Conservation (phyloP, 2,113 vertebrate genomes). For the Epinephelus moara region DNA sequence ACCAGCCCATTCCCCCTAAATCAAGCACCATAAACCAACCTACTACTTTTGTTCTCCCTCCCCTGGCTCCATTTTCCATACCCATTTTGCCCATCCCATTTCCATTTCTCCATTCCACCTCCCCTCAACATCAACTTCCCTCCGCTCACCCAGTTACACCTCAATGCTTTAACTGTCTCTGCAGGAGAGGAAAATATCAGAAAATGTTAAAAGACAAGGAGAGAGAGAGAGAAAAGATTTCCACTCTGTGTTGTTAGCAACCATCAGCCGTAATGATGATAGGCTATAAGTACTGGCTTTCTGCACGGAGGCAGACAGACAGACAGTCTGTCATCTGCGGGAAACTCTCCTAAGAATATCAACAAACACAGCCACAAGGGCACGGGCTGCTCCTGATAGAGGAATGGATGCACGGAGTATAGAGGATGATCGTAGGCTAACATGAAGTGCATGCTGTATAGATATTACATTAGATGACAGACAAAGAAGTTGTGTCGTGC, state of each 20-base stretch:
- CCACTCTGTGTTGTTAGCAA: constrained; percentile 49
- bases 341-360: constrained; percentile 26
- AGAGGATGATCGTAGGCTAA: neutral
- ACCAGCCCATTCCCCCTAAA: constrained; percentile 3
- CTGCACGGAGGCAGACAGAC: neutral
- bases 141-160: constrained; percentile 35
- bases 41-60: neutral
- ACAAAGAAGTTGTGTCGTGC: neutral
- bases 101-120: constrained; percentile 34
- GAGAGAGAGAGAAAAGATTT: constrained; percentile 5
- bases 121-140: constrained; percentile 33
- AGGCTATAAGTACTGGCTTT: constrained; percentile 51
- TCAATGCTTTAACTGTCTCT: constrained; percentile 17
- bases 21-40: constrained; percentile 36
- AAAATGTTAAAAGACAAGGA: constrained; percentile 15
- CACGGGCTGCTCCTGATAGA: neutral
- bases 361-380: constrained; percentile 18
- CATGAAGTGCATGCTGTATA: neutral
- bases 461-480: neutral
- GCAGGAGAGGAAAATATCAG: constrained; percentile 34
- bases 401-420: neutral
- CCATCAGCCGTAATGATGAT: constrained; percentile 57
- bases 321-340: constrained; percentile 23
- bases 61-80: constrained; percentile 33
- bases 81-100: constrained; percentile 34